Base-by-base conservation (phyloP, 2,113 vertebrate species). In the Turdus rufiventris region DNA sequence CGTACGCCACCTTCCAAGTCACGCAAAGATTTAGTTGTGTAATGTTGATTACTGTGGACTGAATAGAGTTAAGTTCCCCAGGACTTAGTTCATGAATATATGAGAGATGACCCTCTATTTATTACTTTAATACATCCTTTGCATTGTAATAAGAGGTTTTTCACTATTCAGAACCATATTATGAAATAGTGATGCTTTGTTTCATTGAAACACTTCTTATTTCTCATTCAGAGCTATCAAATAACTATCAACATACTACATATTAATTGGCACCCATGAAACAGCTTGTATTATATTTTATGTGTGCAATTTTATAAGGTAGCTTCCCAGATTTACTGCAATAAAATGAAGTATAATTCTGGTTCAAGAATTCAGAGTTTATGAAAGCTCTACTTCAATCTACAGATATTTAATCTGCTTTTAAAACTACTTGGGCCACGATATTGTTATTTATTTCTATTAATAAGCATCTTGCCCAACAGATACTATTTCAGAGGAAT, bases 51-150 rank as follows among this genome's bases (percentile, higher is more conserved):
- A 85, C n/a, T 81, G 74, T 23, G 58, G 43, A 62, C 66, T 85
- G 79, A 96, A 91, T 72, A 61, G 25, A 61, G 18, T 83, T 73
- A 85, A 92, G 28, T 19, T 73, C 43, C 79, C 8, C 31, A 85
- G 93, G 74, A 80, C 53, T 83, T 51, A 68, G 29, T 85, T 95
- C 14, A 60, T 43, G 34, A 84, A 80, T 89, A 88, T 83, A 89
- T 95, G 89, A 75, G 80, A 89, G 40, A 94, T 18, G 83, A 50
- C 14, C 50, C 28, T 85, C 40, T 85, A 42, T 95, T 95, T 71
- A 83, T 78, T 86, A 84, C 38, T 95, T 94, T 89, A 95, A 91
- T 91, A 58, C 19, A n/a, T 83, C 86, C 12, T 84, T 87, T 81
- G 26, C 31, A 33, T 84, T 94, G n/a, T 74, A 80, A 34, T 58